Conservation (phyloP, 2,888 invertebrate genomes). For the Eilema depressum region DNA sequence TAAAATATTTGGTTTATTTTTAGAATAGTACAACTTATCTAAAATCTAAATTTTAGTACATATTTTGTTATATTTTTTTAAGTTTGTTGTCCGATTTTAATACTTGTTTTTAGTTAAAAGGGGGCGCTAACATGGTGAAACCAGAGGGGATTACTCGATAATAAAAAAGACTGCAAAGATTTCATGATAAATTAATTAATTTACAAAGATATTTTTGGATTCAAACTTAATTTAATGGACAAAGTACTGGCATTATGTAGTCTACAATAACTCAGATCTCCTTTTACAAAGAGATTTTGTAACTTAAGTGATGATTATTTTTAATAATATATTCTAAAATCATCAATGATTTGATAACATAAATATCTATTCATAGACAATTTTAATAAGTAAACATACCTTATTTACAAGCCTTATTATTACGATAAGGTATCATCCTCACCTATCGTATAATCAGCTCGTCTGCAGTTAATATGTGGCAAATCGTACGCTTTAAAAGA, state of each 20-base stretch:
- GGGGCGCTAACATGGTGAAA: no score
- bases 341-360: neutral
- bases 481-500: neutral
- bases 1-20: no score
- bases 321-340: neutral
- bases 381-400: neutral
- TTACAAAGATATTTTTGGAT: neutral
- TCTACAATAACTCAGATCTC: neutral
- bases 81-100: no score
- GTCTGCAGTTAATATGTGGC: neutral
- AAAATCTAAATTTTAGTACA: no score
- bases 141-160: no score
- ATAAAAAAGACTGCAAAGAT: no score
- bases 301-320: neutral
- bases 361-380: neutral
- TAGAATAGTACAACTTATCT: no score
- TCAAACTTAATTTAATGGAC: no score
- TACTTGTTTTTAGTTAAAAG: no score
- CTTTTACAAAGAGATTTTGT: neutral
- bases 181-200: neutral
- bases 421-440: neutral
- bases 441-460: neutral
- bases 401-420: slow-evolving; percentile 2
- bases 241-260: no score
- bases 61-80: no score